These are phyloP conservation scores for Cheirogaleus medius DNA, from an alignment of 2,113 vertebrate species.

Conservation along the genomic window DNA sequence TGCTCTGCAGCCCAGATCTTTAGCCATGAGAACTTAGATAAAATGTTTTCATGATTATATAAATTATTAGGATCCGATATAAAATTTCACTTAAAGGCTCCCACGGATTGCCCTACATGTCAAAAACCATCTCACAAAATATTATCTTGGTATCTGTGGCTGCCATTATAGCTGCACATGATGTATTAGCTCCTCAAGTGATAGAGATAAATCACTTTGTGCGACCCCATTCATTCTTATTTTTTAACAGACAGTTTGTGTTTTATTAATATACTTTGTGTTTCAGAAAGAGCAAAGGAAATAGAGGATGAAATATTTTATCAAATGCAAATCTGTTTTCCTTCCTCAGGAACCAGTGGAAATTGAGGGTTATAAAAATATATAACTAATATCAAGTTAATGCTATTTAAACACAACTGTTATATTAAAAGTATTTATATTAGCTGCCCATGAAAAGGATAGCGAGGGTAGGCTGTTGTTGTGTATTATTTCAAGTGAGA, in stretches of 20 bases:
- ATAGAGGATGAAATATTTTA: slow-evolving; percentile 39
- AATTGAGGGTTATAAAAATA: slow-evolving; percentile 41
- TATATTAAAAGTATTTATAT: not conserved
- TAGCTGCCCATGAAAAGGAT: not conserved
- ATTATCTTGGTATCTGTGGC: not conserved
- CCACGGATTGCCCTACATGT: not conserved
- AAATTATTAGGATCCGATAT: not conserved
- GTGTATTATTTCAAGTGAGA: slow-evolving; percentile 48
- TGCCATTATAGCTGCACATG: not conserved
- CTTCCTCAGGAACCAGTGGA: slow-evolving; percentile 1
- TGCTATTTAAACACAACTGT: slow-evolving; percentile 10
- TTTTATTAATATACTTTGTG: slow-evolving; percentile 35
- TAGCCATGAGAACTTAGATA: not conserved
- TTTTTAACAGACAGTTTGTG: slow-evolving; percentile 27
- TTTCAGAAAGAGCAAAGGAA: slow-evolving; percentile 45
- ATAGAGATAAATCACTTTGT: slow-evolving; percentile 1
- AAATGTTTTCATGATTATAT: slow-evolving; percentile 8
- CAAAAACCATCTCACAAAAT: not conserved
- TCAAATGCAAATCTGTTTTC: slow-evolving; percentile 40
- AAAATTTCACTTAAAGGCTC: slow-evolving; percentile 26
- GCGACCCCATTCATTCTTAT: not conserved
- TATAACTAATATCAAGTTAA: not conserved
- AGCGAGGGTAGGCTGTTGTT: not conserved
- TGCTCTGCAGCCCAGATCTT: not conserved
- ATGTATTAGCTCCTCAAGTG: not conserved